A percentile compares a stretch with the other conserved stretches of the same genome.
phyloP scores from a whole-genome alignment of 2,888 invertebrate genomes.

The Apodemia hepburni region DNA sequence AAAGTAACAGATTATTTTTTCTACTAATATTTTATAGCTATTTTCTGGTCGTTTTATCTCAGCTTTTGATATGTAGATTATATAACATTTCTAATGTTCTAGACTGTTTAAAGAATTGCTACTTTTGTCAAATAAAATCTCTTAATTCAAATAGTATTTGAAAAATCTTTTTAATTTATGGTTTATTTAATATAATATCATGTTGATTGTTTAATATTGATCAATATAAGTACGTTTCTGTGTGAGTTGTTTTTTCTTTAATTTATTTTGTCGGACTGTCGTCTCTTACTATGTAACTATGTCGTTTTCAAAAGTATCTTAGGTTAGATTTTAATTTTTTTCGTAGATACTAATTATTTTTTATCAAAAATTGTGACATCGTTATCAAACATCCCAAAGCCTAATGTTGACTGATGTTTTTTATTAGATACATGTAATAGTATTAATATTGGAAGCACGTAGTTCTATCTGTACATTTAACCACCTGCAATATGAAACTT shows the following conservation, averaged over 20 bases:
- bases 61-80: constrained; percentile 11
- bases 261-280: no score
- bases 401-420: background rate
- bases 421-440: background rate
- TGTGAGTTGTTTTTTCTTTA: background rate
- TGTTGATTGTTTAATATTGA: no score
- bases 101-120: background rate
- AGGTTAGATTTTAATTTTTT: background rate
- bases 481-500: no score
- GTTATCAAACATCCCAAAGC: no score
- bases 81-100: background rate
- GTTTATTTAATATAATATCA: no score
- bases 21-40: constrained; percentile 12
- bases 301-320: no score
- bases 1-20: constrained; percentile 7
- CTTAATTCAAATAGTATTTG: background rate
- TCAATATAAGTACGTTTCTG: background rate
- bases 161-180: background rate
- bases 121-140: background rate
- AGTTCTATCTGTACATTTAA: no score
- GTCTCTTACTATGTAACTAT: no score
- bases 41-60: constrained; percentile 10
- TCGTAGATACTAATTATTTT: no score
- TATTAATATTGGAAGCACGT: no score
- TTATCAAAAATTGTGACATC: no score